Evolutionary conservation across 1,140 invertebrate species (phyloP), one percentile per base, ranked within the genome.

Genomic region (Diorhabda carinulata): DNA sequence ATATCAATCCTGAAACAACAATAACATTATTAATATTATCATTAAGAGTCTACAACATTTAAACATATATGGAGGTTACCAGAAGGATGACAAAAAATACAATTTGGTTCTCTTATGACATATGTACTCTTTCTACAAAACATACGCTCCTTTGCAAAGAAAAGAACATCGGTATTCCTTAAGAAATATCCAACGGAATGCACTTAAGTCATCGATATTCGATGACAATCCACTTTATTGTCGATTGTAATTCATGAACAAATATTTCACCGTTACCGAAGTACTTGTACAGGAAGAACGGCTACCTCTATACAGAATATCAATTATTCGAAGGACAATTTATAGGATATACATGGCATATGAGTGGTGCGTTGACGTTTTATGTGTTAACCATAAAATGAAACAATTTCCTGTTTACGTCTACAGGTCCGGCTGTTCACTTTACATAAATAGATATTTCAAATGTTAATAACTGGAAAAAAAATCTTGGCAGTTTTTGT

Each of bases 371-470:
- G 43, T 43, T 62, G 61, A 62, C 61, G 9, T 62, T 41, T 62
- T n/a, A 44, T 43, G 61, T 62, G 61, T 62, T 62, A 43, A n/a
- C 61, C 61, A 62, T 62, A 62, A 62, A 62, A 62, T n/a, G 43
- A 62, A 62, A 62, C 61, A 43, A 62, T 62, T 62, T 62, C 61
- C 61, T 62, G 61, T 62, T 62, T 41, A 62, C 43, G 43, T 62
- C 41, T 43, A 44, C 61, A 52, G 47, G 47, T 3, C 47, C 47
- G 47, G 47, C 47, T 52, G 47, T 25, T 25, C 25, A 25, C 25
- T 25, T 25, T 25, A 25, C 25, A 25, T 25, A 25, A 25, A 25
- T 25, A 25, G 25, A 25, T 25, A 25, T 25, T 25, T 25, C 25
- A 25, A 25, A 25, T 25, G 25, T 25, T 25, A 25, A 25, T 25